phyloP scores from a whole-genome alignment of 2,888 invertebrate species.

The Trachelus iudaicus region DNA sequence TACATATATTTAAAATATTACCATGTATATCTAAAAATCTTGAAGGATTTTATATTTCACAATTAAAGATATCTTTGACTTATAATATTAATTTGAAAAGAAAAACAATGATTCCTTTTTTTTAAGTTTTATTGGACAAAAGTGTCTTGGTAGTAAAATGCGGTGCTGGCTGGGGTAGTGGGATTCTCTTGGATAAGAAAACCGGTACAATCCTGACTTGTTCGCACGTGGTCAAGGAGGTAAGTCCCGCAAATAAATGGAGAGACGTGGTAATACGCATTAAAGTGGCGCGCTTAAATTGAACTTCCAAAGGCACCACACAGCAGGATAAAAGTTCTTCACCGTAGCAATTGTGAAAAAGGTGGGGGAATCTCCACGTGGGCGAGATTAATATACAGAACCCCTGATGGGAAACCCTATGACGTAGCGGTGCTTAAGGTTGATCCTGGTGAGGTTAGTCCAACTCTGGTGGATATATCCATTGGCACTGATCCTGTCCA shows the following conservation, averaged over 20 bases:
- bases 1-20: background rate
- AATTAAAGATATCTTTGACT: background rate
- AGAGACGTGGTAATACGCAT: background rate
- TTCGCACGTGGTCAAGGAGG: conserved; percentile 72
- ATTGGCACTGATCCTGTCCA: conserved; percentile 31
- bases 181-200: conserved; percentile 66
- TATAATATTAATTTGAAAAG: background rate
- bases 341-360: conserved; percentile 24
- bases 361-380: conserved; percentile 26
- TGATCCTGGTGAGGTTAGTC: conserved; percentile 36
- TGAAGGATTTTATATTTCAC: background rate
- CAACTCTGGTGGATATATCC: conserved; percentile 40
- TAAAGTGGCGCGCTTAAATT: background rate
- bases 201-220: conserved; percentile 71
- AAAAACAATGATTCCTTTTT: background rate
- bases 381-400: conserved; percentile 56
- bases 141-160: conserved; percentile 70
- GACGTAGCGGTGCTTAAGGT: conserved; percentile 59
- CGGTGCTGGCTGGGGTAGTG: conserved; percentile 73
- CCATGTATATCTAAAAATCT: background rate
- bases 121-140: conserved; percentile 66
- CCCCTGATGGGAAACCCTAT: conserved; percentile 52
- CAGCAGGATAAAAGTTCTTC: conserved; percentile 41
- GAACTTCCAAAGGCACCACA: conserved; percentile 39
- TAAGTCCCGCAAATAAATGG: conserved; percentile 43